Evolutionary conservation across 2,113 vertebrate genomes (phyloP).

Genomic region (Orthonyx spaldingii): DNA sequence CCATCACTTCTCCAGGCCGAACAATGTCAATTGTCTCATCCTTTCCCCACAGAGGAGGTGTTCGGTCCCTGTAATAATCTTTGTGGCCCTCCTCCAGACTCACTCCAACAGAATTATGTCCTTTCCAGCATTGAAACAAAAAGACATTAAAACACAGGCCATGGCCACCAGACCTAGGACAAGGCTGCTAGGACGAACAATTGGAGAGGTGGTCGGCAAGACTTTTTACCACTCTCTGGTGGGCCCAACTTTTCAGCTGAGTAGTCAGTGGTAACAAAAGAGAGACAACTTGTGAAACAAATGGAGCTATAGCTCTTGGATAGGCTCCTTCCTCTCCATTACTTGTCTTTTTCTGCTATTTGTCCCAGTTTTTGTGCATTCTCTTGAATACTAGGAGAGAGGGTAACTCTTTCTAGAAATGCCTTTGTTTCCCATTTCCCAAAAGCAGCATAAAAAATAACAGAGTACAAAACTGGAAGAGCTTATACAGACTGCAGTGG

Average conservation of each 20-base stretch:
- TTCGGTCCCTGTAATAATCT: background rate
- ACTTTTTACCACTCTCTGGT: rapidly evolving
- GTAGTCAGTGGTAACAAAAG: background rate
- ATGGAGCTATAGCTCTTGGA: background rate
- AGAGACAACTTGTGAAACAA: background rate
- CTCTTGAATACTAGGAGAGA: background rate
- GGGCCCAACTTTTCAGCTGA: background rate
- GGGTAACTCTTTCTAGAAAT: background rate
- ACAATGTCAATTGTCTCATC: background rate
- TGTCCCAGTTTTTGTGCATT: background rate
- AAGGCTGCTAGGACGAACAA: background rate
- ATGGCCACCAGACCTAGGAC: background rate
- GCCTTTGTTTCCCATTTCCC: background rate
- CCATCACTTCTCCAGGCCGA: background rate
- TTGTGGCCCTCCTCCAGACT: background rate
- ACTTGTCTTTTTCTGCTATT: background rate
- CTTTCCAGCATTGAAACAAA: background rate
- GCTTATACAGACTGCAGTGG: background rate
- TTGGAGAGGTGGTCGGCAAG: background rate
- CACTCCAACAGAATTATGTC: background rate
- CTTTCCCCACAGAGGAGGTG: background rate
- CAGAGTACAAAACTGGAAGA: background rate
- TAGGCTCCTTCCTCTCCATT: background rate
- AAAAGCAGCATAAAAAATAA: background rate
- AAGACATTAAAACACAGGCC: background rate